These are phyloP conservation scores for Ranitomeya imitator DNA, from an alignment of 2,113 vertebrate genomes.

Conservation along the genomic window DNA sequence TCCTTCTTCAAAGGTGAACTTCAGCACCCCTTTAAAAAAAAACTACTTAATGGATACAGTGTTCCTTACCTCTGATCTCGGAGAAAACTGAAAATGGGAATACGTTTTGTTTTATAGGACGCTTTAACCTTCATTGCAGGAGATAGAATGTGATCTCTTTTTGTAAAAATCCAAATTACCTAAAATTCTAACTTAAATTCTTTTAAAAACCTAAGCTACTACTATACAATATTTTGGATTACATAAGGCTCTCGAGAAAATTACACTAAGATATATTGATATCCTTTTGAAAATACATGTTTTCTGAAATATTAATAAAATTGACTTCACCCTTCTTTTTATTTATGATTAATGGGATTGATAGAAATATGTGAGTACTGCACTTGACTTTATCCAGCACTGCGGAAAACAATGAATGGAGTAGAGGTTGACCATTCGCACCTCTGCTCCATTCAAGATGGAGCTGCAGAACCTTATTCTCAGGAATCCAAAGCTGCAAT, in stretches of 20 bases:
- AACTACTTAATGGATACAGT: background rate
- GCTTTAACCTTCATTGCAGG: background rate
- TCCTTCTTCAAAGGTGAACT: slow-evolving; percentile 41
- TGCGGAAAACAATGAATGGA: no score
- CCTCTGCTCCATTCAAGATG: no score
- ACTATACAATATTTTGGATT: background rate
- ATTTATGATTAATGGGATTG: no score
- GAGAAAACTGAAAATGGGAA: slow-evolving; percentile 7
- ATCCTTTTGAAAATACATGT: background rate
- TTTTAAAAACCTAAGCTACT: background rate
- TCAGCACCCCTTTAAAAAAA: slow-evolving; percentile 17
- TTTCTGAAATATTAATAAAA: no score
- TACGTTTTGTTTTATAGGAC: background rate
- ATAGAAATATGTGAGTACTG: no score
- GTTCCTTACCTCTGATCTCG: slow-evolving; percentile 19
- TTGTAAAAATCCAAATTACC: background rate
- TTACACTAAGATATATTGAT: background rate
- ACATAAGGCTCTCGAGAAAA: background rate
- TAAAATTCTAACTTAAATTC: background rate
- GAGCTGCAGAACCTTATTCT: no score
- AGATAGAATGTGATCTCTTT: background rate
- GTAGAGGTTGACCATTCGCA: no score
- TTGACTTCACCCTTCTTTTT: no score
- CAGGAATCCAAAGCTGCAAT: no score
- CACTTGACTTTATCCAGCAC: no score